A percentile compares a stretch with the other conserved stretches of the same genome.
These are phyloP conservation scores for Chorisops tibialis DNA, from an alignment of 2,888 invertebrate species.

Conservation along the genomic window DNA sequence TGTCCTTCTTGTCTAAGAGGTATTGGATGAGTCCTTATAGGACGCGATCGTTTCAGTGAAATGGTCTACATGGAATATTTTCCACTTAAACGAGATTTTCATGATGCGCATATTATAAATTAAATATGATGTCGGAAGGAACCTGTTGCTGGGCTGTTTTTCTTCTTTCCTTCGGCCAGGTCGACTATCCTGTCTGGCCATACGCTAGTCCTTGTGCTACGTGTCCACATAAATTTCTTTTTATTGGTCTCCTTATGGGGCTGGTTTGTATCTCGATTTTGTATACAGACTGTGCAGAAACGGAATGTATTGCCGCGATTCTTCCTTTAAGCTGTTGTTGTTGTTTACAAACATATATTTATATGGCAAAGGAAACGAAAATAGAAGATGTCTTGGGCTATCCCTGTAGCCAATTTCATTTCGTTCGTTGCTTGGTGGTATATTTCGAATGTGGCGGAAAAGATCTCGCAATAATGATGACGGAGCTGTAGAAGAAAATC, in stretches of 20 bases:
- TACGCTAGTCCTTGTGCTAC: slow-evolving; percentile 1
- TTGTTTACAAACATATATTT: neutral
- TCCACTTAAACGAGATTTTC: slow-evolving; percentile 30
- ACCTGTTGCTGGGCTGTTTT: slow-evolving; percentile 22
- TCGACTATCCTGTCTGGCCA: neutral
- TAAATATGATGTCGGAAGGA: slow-evolving; percentile 25
- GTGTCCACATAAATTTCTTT: slow-evolving; percentile 31
- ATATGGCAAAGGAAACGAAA: slow-evolving; percentile 9
- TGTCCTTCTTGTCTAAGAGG: neutral
- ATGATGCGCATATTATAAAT: slow-evolving; percentile 32
- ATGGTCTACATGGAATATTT: slow-evolving; percentile 19
- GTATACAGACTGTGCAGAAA: neutral
- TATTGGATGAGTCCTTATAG: too few species aligned
- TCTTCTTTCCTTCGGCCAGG: neutral
- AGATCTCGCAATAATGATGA: too few species aligned
- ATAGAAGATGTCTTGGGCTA: neutral
- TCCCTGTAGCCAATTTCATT: neutral
- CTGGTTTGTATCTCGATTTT: slow-evolving; percentile 1
- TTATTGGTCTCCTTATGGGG: slow-evolving; percentile 29
- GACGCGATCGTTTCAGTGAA: neutral
- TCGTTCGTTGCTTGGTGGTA: too few species aligned
- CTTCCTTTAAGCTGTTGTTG: neutral
- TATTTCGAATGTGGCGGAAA: too few species aligned
- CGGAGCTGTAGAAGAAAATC: neutral
- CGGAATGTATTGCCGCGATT: slow-evolving; percentile 6